phyloP scores from a whole-genome alignment of 1,140 invertebrate genomes.

The Drosophila guanche region DNA sequence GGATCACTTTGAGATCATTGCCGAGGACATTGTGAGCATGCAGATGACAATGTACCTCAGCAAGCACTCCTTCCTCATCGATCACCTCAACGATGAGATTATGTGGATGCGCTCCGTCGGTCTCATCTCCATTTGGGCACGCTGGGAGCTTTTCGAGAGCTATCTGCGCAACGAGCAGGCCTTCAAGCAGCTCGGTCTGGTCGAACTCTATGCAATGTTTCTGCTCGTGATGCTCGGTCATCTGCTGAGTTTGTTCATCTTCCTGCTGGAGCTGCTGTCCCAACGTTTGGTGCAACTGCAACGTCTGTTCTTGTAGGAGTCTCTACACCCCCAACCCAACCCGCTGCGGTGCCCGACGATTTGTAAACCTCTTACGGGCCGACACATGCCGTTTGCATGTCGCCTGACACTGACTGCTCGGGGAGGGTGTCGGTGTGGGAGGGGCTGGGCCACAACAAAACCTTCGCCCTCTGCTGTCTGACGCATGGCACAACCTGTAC shows the following conservation, averaged over 20 bases:
- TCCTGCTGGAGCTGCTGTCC: conserved; percentile 48
- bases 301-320: conserved; percentile 9
- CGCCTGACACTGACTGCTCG: conserved; percentile 29
- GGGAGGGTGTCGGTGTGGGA: no score
- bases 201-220: conserved; percentile 52
- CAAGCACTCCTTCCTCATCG: conserved; percentile 69
- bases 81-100: conserved; percentile 67
- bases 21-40: conserved; percentile 59
- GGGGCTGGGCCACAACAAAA: background rate
- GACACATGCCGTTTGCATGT: conserved; percentile 38
- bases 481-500: conserved; percentile 3
- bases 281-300: conserved; percentile 8
- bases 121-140: conserved; percentile 49
- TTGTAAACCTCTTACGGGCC: conserved; percentile 43
- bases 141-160: conserved; percentile 50
- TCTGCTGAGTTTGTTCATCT: conserved; percentile 32
- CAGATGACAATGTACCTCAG: conserved; percentile 67
- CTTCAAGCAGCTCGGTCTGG: conserved; percentile 40
- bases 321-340: background rate
- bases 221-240: conserved; percentile 34
- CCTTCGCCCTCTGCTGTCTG: background rate
- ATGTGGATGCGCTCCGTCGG: conserved; percentile 66
- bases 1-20: conserved; percentile 41
- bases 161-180: conserved; percentile 6
- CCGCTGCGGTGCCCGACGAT: conserved; percentile 29